These are phyloP conservation scores for Pseudanteris insignis DNA, from an alignment of 2,888 invertebrate species.

Conservation along the genomic window DNA sequence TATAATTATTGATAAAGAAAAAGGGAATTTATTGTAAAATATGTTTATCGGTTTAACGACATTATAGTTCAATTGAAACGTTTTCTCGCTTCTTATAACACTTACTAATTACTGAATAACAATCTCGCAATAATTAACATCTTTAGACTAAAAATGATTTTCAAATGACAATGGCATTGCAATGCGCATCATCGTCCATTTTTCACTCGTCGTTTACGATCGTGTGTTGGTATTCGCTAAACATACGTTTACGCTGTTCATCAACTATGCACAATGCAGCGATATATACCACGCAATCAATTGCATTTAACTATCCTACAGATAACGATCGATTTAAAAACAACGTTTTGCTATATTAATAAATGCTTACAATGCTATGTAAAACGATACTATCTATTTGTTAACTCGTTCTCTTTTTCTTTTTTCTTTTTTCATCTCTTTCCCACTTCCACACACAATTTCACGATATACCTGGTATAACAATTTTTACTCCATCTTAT, in stretches of 20 bases:
- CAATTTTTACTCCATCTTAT: too few relatives aligned
- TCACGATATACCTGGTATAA: too few relatives aligned
- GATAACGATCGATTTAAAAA: conserved; percentile 43
- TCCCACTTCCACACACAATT: too few relatives aligned
- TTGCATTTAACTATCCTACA: conserved; percentile 39
- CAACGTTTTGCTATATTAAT: conserved; percentile 34
- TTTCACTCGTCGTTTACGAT: conserved; percentile 7
- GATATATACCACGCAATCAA: conserved; percentile 39
- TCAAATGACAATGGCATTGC: conserved; percentile 8
- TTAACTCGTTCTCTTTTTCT: conserved; percentile 25
- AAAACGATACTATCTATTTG: conserved; percentile 35
- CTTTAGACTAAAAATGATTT: conserved; percentile 6
- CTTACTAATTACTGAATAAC: too few relatives aligned
- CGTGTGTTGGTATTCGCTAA: conserved; percentile 26
- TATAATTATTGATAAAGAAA: too few relatives aligned
- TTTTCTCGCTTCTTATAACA: too few relatives aligned
- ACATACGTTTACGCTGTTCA: conserved; percentile 35
- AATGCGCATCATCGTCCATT: not conserved
- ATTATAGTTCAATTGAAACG: too few relatives aligned
- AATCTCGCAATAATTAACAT: too few relatives aligned
- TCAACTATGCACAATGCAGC: conserved; percentile 37
- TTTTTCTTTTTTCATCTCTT: too few relatives aligned
- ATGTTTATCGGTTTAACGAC: too few relatives aligned
- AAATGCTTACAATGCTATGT: conserved; percentile 26
- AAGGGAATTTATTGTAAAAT: too few relatives aligned